Conservation (phyloP, 2,888 invertebrate genomes). For the Podotricha telesiphe region DNA sequence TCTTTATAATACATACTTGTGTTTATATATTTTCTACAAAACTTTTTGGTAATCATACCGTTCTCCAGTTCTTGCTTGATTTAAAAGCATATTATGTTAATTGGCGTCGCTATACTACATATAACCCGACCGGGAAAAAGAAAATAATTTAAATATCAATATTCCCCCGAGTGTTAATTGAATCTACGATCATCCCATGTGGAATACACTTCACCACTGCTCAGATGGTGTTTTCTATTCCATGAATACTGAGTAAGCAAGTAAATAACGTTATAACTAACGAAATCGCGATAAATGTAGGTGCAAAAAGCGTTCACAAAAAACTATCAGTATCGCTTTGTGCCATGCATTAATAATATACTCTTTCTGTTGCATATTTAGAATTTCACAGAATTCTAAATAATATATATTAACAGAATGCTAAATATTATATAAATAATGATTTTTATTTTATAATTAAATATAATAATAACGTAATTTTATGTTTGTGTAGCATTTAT, state of each 20-base stretch:
- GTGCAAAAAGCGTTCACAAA: not conserved
- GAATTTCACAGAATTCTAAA: too few species aligned
- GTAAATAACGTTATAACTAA: not conserved
- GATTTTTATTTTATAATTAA: too few species aligned
- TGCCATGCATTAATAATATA: not conserved
- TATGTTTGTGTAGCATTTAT: not conserved
- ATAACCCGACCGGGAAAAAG: not conserved
- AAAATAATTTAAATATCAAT: not conserved
- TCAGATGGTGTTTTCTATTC: not conserved
- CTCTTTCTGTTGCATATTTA: not conserved
- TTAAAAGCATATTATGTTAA: not conserved
- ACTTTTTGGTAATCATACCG: not conserved
- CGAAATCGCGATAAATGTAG: not conserved
- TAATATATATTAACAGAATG: not conserved
- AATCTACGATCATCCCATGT: not conserved
- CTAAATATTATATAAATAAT: too few species aligned
- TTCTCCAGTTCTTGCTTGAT: not conserved
- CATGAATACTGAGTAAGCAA: not conserved
- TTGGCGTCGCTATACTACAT: not conserved
- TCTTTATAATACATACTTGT: too few species aligned
- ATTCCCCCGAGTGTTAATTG: not conserved
- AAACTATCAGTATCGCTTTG: not conserved
- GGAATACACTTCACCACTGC: not conserved
- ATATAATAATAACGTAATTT: too few species aligned
- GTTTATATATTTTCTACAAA: too few species aligned